Evolutionary conservation across 2,888 invertebrate species (phyloP).

Genomic region (Lepidochitona cinerea): DNA sequence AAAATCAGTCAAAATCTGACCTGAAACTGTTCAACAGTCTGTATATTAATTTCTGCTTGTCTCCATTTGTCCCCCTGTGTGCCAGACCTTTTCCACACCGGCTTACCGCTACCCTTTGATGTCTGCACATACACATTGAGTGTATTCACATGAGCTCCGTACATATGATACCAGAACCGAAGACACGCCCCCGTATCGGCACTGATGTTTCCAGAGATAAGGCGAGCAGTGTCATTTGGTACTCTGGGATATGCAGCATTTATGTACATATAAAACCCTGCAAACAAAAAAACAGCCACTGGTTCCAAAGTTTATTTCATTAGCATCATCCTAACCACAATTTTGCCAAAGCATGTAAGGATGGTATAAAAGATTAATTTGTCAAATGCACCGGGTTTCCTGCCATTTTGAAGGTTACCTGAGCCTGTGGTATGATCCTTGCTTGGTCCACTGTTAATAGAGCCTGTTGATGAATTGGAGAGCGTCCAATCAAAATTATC

Average conservation of each 20-base stretch:
- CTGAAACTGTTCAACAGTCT: background rate
- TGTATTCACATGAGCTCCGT: constrained; percentile 49
- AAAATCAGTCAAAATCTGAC: too few species aligned
- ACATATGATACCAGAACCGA: constrained; percentile 64
- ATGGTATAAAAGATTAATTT: too few species aligned
- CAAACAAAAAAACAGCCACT: background rate
- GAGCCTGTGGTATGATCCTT: constrained; percentile 56
- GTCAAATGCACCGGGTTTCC: too few species aligned
- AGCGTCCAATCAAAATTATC: constrained; percentile 65
- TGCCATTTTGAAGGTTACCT: constrained; percentile 31
- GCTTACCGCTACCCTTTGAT: background rate
- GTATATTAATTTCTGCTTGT: background rate
- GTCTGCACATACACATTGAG: background rate
- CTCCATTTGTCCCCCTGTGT: constrained; percentile 58
- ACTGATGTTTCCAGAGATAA: constrained; percentile 33
- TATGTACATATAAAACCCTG: constrained; percentile 60
- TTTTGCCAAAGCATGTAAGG: background rate
- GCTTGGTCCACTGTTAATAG: constrained; percentile 48
- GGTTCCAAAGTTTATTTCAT: too few species aligned
- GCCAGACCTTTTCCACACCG: constrained; percentile 16
- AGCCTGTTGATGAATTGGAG: constrained; percentile 44
- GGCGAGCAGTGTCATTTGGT: constrained; percentile 48
- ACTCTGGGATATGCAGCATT: constrained; percentile 41
- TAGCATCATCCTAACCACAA: background rate
- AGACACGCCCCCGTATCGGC: constrained; percentile 57